These are phyloP conservation scores for Ichneumon xanthorius DNA, from an alignment of 2,888 invertebrate species.

Conservation along the genomic window DNA sequence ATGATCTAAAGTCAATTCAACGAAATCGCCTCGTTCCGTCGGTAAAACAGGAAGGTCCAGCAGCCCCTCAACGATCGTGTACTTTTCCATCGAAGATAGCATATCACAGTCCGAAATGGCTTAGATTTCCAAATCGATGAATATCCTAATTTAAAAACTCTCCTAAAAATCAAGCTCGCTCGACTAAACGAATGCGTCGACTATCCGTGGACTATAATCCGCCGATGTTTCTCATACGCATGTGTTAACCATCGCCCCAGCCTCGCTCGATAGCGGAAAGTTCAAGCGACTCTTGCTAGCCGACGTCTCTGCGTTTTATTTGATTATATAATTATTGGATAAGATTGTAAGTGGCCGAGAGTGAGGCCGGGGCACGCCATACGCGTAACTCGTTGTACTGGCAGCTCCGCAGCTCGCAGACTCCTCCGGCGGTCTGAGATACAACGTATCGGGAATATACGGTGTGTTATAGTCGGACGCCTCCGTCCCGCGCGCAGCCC, in stretches of 20 bases:
- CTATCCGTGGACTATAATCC: not conserved
- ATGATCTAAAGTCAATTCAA: too few species aligned
- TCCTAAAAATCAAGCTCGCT: not conserved
- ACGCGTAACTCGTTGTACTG: constrained; percentile 65
- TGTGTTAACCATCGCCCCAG: constrained; percentile 57
- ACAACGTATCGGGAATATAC: constrained; percentile 24
- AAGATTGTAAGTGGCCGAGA: constrained; percentile 61
- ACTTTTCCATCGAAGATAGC: too few species aligned
- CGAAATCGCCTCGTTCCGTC: too few species aligned
- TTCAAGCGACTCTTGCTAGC: constrained; percentile 68
- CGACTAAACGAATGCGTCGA: not conserved
- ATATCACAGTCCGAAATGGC: too few species aligned
- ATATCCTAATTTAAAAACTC: too few species aligned
- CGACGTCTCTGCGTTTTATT: constrained; percentile 71
- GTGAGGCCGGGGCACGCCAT: constrained; percentile 60
- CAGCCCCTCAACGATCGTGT: too few species aligned
- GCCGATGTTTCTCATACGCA: constrained; percentile 28
- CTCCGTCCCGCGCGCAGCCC: constrained; percentile 57
- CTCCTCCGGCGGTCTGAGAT: constrained; percentile 56
- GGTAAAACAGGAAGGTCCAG: too few species aligned
- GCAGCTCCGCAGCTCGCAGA: not conserved
- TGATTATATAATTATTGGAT: constrained; percentile 76
- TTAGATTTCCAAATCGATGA: too few species aligned
- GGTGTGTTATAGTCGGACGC: constrained; percentile 3
- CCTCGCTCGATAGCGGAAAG: constrained; percentile 61